Percentiles rank a stretch among this genome's conserved stretches.
Evolutionary conservation across 2,888 invertebrate species (phyloP).

Genomic region (Pristionchus exspectatus): DNA sequence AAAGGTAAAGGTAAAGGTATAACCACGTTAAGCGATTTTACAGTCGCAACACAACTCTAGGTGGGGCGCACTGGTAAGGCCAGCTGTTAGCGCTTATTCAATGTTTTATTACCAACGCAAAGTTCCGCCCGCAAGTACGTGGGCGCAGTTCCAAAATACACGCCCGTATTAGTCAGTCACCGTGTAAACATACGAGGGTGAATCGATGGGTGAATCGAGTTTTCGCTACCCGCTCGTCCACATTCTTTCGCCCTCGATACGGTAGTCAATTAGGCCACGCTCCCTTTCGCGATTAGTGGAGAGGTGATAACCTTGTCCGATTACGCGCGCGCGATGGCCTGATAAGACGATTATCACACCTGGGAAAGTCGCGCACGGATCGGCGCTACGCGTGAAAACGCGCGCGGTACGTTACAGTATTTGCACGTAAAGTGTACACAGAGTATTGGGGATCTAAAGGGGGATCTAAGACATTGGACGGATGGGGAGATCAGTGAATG

Average conservation of each 20-base stretch:
- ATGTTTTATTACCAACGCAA: neutral
- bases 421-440: neutral
- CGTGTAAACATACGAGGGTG: neutral
- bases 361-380: neutral
- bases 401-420: slow-evolving; percentile 4
- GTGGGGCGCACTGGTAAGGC: no score
- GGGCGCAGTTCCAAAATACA: slow-evolving; percentile 15
- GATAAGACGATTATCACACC: slow-evolving; percentile 24
- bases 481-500: neutral
- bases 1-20: neutral
- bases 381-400: slow-evolving; percentile 3
- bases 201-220: slow-evolving; percentile 25
- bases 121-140: neutral
- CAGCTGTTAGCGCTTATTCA: no score
- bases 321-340: neutral
- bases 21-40: no score
- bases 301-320: slow-evolving; percentile 25
- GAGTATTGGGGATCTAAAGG: slow-evolving; percentile 12
- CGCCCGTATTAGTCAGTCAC: slow-evolving; percentile 31
- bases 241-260: neutral
- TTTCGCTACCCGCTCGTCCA: neutral
- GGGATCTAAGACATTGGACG: slow-evolving; percentile 18
- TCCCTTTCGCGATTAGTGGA: neutral
- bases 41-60: no score
- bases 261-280: slow-evolving; percentile 39